Evolutionary conservation across 53 echinoderm and acorn worm genomes (phyloP), one percentile per base, ranked within the genome.

Genomic region (Astropecten irregularis): DNA sequence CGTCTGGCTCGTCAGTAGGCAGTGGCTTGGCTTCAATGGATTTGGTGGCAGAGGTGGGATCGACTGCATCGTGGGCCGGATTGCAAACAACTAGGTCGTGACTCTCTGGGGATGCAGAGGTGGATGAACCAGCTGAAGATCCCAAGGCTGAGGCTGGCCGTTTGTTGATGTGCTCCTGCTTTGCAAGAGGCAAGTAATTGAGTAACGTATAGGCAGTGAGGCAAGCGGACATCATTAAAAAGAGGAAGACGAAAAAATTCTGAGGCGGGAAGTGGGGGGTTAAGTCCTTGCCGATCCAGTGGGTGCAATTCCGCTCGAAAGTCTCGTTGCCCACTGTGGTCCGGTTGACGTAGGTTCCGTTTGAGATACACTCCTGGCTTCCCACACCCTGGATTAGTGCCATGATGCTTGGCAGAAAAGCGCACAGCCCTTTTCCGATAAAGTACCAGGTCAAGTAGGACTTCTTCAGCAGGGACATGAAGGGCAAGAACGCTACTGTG

Each of bases 381-480:
- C 88, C 93, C 6, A 96, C 93, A 2, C 96, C 96, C 40, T 96
- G 96, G 29, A 89, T 81, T 18, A 96, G 63, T 0, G 96, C 94
- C 38, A 96, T 68, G 4, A 96, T 68, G 39, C 96, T 96, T 5
- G 96, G 96, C 22, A 91, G 60, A 1, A 96, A 73, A 4, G 93
- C 87, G 52, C 96, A 94, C 49, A 91, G 83, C 11, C 93, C 96
- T 71, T 96, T 92, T 23, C 96, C 96, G 4, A 96, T 69, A 71
- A 96, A 96, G 68, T 89, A 96, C 89, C 91, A 93, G 27, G 87
- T 94, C 19, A 96, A 67, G 79, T 96, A 96, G 40, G 48, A 51
- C 27, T 44, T 77, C 63, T 91, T 94, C 22, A 76, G 56, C 40
- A 76, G 76, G 0, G 94, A 87, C 91, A 96, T 96, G 71, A 96